These are phyloP conservation scores for Acleris emargana DNA, from an alignment of 2,888 invertebrate genomes.

Conservation along the genomic window DNA sequence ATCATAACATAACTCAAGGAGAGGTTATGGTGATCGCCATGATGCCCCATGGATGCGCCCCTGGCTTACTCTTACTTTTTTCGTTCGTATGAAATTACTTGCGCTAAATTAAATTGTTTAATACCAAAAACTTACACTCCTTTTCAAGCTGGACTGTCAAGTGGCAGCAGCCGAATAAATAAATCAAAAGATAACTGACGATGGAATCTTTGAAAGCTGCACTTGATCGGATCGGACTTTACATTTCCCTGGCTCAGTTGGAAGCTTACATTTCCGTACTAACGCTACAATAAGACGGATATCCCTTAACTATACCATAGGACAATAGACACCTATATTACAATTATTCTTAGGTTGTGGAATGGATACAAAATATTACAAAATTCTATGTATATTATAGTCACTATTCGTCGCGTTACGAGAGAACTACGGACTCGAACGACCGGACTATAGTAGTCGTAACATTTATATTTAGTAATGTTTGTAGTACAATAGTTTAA, in stretches of 20 bases:
- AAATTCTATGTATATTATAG: slow-evolving; percentile 55
- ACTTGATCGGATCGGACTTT: neutral
- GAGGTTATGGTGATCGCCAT: too few species aligned
- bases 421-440: slow-evolving; percentile 19
- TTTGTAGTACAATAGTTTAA: slow-evolving; percentile 23
- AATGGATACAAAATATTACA: slow-evolving; percentile 82
- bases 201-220: neutral
- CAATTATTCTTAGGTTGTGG: slow-evolving; percentile 69
- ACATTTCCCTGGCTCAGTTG: slow-evolving; percentile 7
- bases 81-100: too few species aligned
- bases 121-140: too few species aligned
- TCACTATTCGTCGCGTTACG: slow-evolving; percentile 33
- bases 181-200: neutral
- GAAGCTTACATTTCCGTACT: slow-evolving; percentile 40
- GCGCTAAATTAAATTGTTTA: too few species aligned
- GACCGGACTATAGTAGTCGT: slow-evolving; percentile 12
- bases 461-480: slow-evolving; percentile 15
- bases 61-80: too few species aligned
- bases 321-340: slow-evolving; percentile 78
- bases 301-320: slow-evolving; percentile 70
- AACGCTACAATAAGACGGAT: slow-evolving; percentile 77
- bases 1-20: too few species aligned
- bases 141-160: too few species aligned
- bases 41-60: too few species aligned
- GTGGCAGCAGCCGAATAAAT: too few species aligned